Evolutionary conservation across 2,888 invertebrate genomes (phyloP), one percentile per base, ranked within the genome.

Genomic region (Chymomyza procnemis): DNA sequence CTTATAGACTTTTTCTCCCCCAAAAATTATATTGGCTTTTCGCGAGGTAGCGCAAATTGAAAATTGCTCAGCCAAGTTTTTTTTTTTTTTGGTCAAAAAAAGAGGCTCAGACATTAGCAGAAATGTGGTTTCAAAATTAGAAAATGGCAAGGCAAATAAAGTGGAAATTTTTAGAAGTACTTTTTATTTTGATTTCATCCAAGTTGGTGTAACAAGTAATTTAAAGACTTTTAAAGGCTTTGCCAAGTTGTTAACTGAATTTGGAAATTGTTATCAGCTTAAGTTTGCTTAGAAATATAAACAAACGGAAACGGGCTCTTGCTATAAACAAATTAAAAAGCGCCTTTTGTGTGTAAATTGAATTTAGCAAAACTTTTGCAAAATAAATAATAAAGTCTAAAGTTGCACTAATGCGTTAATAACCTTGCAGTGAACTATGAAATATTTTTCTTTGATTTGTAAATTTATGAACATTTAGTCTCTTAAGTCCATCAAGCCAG

Each of bases 21-120:
- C 9, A n/a, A 46, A n/a, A 46, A 18, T 67, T 71, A 64, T 58
- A 64, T 70, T 69, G 68, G 68, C 50, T 72, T 79, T 62, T 26
- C n/a, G 8, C 6, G 26, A 26, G 26, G 26, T 26, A 26, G 26
- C 14, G 50, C 52, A 61, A 68, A 71, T 61, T 64, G 55, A 18
- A 69, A 50, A 50, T 50, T 50, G 16, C 18, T 8, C 9, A 50
- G 19, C 3, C 16, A 50, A 50, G 19, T 16, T 6, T 46, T 30
- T n/a, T n/a, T n/a, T n/a, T n/a, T n/a, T n/a, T n/a, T n/a, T n/a
- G n/a, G n/a, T n/a, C n/a, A n/a, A 21, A 26, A 19, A 56, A 68
- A 19, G 63, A 54, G 46, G 22, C 34, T 48, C 54, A 22, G 19
- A 50, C 50, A 54, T 54, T 54, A 30, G 59, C 55, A 41, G 16